phyloP scores from a whole-genome alignment of 2,797 vertebrate genomes.

The Petrocephalus schoutedeni region DNA sequence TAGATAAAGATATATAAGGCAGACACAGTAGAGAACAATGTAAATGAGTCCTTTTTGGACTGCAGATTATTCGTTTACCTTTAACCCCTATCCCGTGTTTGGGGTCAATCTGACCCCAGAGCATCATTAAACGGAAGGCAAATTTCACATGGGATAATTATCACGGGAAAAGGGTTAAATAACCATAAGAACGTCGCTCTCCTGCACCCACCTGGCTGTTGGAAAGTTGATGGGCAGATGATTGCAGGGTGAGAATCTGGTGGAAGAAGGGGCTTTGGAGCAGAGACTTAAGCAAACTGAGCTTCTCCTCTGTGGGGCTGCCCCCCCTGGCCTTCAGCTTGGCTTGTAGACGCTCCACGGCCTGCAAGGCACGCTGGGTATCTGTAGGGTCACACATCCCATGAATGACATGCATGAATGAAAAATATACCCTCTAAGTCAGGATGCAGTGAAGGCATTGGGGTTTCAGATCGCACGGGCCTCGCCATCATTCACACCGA shows the following conservation, averaged over 20 bases:
- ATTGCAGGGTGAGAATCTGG: conserved; percentile 84
- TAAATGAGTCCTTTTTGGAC: not conserved
- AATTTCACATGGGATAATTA: too few species aligned
- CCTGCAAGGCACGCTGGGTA: conserved; percentile 77
- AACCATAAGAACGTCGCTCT: not conserved
- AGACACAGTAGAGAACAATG: not conserved
- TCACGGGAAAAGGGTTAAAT: not conserved
- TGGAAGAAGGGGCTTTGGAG: conserved; percentile 92
- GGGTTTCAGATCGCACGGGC: not conserved
- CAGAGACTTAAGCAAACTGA: conserved; percentile 80
- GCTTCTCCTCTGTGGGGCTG: conserved; percentile 74
- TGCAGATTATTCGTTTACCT: not conserved
- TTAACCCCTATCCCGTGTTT: not conserved
- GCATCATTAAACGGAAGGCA: too few species aligned
- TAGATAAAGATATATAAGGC: not conserved
- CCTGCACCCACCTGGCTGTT: conserved; percentile 61
- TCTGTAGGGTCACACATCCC: conserved; percentile 55
- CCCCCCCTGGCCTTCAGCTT: conserved; percentile 84
- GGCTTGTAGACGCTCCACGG: conserved; percentile 82
- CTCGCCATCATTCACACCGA: not conserved
- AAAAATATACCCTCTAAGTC: not conserved
- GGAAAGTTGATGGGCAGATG: conserved; percentile 64
- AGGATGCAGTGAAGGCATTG: not conserved
- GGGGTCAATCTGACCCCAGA: too few species aligned
- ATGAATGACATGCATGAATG: not conserved